Evolutionary conservation across 2,113 vertebrate species (phyloP).

Genomic region (Dendropsophus ebraccatus): DNA sequence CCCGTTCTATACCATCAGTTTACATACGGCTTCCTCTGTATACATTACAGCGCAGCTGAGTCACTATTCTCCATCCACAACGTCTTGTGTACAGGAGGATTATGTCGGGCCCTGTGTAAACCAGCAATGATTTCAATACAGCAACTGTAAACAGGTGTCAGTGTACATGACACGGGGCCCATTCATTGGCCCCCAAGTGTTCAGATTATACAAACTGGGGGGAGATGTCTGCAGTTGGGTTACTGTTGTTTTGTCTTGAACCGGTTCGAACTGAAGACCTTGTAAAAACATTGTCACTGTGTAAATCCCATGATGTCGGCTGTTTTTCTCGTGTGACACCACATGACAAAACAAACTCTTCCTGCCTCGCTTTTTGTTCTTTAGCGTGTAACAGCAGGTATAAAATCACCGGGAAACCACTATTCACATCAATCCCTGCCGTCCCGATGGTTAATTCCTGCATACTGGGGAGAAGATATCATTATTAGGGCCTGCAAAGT

Average conservation of each 20-base stretch:
- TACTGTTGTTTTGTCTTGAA: conserved; percentile 39
- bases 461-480: background rate
- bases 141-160: conserved; percentile 30
- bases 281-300: conserved; percentile 51
- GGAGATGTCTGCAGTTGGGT: background rate
- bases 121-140: background rate
- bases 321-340: conserved; percentile 51
- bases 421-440: background rate
- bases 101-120: conserved; percentile 35
- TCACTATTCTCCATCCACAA: background rate
- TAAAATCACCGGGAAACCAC: conserved; percentile 27
- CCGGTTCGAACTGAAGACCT: conserved; percentile 20
- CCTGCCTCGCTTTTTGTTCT: conserved; percentile 11
- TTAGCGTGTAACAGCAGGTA: conserved; percentile 2
- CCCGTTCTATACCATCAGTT: background rate
- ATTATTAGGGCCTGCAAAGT: background rate
- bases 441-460: background rate
- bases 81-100: conserved; percentile 31
- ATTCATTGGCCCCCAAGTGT: background rate
- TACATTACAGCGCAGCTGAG: background rate
- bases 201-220: background rate
- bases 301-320: conserved; percentile 35
- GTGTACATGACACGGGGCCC: background rate
- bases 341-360: conserved; percentile 50
- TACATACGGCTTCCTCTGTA: conserved; percentile 19